Percentiles rank a stretch among this genome's conserved stretches.
These are phyloP conservation scores for Strigamia crassipes DNA, from an alignment of 2,888 invertebrate species.

Conservation along the genomic window DNA sequence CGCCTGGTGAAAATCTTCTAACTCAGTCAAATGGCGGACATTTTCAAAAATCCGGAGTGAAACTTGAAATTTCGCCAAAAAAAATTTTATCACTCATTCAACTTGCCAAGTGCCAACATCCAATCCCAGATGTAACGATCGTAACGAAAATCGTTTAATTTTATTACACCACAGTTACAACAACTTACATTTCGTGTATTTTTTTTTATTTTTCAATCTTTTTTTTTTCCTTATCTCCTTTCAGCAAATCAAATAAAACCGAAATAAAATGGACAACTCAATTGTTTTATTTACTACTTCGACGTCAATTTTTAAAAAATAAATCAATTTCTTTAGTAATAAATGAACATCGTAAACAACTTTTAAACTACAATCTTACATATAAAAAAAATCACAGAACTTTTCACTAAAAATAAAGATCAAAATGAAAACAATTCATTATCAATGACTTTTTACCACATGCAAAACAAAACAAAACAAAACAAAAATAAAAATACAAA, in stretches of 20 bases:
- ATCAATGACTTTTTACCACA: not conserved
- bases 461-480: not conserved
- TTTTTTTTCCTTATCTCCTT: not conserved
- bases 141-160: not conserved
- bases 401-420: not conserved
- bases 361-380: not conserved
- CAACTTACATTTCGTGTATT: conserved; percentile 6
- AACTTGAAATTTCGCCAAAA: too few species aligned
- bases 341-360: not conserved
- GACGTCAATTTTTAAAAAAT: not conserved
- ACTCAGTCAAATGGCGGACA: not conserved
- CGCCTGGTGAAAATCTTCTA: not conserved
- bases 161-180: conserved; percentile 26
- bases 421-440: not conserved
- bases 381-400: conserved; percentile 26
- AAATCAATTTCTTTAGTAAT: not conserved
- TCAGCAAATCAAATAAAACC: not conserved
- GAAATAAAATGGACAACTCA: not conserved
- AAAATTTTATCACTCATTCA: too few species aligned
- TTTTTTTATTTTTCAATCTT: not conserved
- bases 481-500: too few species aligned
- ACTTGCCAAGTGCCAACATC: too few species aligned
- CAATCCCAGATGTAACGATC: too few species aligned
- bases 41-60: too few species aligned
- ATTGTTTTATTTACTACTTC: conserved; percentile 1